Base-by-base conservation (phyloP, 2,797 vertebrate genomes). In the Enteromius trimaculatus region DNA sequence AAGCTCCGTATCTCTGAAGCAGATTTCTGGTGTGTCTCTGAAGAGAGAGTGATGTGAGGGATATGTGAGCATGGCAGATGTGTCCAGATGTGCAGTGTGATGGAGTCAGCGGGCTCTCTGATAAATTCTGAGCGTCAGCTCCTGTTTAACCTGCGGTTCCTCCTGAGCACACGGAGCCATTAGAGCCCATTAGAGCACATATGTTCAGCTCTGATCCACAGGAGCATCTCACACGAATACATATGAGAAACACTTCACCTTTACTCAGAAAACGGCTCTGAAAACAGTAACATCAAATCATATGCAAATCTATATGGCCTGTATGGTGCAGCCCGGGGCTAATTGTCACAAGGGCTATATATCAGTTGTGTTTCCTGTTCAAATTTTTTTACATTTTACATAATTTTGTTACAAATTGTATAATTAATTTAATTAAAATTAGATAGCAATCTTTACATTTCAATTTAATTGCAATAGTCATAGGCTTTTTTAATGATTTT, bases 41-140 rank as follows among this genome's bases (percentile, higher is more conserved):
- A 69, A 31, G 10, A 68, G 16, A 37, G 47, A 64, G 4, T n/a
- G 31, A 39, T 1, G 42, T 66, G 87, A 86, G 83, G 79, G 85
- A 62, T 60, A 69, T 72, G 42, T 65, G 26, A n/a, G 70, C 0
- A 51, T 26, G 31, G 70, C 29, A 79, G 82, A 83, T 81, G 83
- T 75, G 77, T 87, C 85, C 90, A 91, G 90, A 90, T 91, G 88
- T 90, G 84, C 68, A 62, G 70, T 86, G 84, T 89, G 90, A 90
- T 86, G 84, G 89, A 89, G 88, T 78, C 87, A 88, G 85, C 49
- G 74, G 77, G 75, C 60, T 62, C 60, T 77, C 83, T 77, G 84
- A 89, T 88, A 66, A 84, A 85, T 89, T 86, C 83, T 81, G 83
- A 86, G 87, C 65, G 75, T 78, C 86, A 83, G 86, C 88, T 86